Conservation (phyloP, 1,140 invertebrate species). For the Amyelois transitella region DNA sequence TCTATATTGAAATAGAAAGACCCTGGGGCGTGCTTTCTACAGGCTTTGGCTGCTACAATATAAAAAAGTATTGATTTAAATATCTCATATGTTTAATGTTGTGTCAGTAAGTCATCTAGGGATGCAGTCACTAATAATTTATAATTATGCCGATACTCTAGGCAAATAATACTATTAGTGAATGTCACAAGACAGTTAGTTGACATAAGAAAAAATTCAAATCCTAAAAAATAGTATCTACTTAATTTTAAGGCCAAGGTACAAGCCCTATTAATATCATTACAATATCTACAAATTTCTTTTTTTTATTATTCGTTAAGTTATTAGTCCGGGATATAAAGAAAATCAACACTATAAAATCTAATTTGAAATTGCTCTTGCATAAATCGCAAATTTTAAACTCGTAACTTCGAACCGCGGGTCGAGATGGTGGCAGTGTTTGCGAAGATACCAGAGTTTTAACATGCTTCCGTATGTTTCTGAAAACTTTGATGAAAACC, state of each 20-base stretch:
- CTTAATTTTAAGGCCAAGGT: too few species aligned
- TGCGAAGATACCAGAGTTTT: not conserved
- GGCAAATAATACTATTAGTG: too few species aligned
- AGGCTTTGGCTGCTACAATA: not conserved
- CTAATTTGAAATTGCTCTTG: not conserved
- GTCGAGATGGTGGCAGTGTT: not conserved
- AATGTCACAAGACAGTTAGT: too few species aligned
- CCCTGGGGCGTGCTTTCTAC: not conserved
- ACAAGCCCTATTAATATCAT: too few species aligned
- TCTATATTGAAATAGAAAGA: slow-evolving; percentile 26
- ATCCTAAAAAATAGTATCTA: too few species aligned
- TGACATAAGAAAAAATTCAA: too few species aligned
- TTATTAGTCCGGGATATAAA: not conserved
- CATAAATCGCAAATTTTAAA: not conserved
- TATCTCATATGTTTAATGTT: too few species aligned
- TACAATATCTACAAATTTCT: too few species aligned
- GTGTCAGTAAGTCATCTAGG: too few species aligned
- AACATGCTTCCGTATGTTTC: not conserved
- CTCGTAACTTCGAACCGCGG: slow-evolving; percentile 1
- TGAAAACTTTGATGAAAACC: slow-evolving; percentile 5
- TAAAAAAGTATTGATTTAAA: not conserved
- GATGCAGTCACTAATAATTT: too few species aligned
- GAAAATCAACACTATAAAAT: not conserved
- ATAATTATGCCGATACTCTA: too few species aligned
- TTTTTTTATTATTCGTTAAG: too few species aligned